Conservation (phyloP, 2,888 invertebrate genomes). For the Drosophila putrida region DNA sequence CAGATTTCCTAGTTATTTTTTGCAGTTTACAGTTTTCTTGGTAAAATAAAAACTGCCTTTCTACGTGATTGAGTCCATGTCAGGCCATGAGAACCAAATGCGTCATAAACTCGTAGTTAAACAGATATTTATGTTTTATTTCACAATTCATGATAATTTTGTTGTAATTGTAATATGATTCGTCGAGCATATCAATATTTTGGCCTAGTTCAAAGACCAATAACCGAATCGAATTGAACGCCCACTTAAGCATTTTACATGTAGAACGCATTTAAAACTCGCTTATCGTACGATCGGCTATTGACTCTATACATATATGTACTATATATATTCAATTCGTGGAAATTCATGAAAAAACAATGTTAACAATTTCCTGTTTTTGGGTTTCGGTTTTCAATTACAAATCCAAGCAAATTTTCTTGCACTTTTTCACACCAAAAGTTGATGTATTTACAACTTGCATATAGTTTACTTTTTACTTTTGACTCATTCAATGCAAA, state of each 20-base stretch:
- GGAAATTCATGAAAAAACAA: conserved; percentile 53
- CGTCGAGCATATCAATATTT: background rate
- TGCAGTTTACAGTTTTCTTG: too few species aligned
- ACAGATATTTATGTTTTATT: background rate
- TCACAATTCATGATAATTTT: background rate
- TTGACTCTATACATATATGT: conserved; percentile 52
- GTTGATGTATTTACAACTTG: conserved; percentile 21
- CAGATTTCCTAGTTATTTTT: too few species aligned
- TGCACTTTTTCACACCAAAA: conserved; percentile 70
- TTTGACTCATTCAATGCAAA: conserved; percentile 58
- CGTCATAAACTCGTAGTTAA: background rate
- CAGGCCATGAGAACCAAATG: conserved; percentile 15
- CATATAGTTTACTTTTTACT: conserved; percentile 27
- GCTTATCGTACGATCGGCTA: conserved; percentile 46
- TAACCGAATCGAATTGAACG: conserved; percentile 35
- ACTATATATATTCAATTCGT: conserved; percentile 45
- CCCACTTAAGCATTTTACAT: conserved; percentile 24
- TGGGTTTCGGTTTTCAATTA: conserved; percentile 64
- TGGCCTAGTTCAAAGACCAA: conserved; percentile 49
- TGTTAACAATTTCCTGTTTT: conserved; percentile 73
- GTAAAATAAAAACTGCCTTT: too few species aligned
- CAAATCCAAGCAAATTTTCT: conserved; percentile 43
- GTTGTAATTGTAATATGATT: conserved; percentile 4
- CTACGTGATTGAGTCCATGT: background rate
- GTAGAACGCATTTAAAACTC: conserved; percentile 33